Evolutionary conservation across 2,113 vertebrate genomes (phyloP).

Genomic region (Cheilinus undulatus): DNA sequence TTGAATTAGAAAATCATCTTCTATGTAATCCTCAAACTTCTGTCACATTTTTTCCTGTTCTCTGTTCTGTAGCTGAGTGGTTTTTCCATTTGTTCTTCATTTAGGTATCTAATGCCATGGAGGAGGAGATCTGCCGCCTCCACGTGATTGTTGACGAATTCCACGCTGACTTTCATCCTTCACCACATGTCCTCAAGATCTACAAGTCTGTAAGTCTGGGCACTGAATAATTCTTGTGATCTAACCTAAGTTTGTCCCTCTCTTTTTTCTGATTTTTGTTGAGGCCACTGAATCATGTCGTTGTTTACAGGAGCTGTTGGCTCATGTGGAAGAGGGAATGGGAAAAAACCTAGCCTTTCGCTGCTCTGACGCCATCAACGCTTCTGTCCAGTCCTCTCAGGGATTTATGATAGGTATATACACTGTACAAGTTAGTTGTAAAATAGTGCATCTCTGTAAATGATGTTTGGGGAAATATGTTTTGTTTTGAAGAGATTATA

Average conservation of each 20-base stretch:
- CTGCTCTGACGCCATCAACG: conserved; percentile 90
- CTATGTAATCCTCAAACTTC: neutral
- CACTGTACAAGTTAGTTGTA: neutral
- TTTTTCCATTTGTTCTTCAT: conserved; percentile 17
- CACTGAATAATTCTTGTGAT: neutral
- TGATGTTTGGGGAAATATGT: too few species aligned
- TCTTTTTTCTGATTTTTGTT: neutral
- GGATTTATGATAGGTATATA: conserved; percentile 92
- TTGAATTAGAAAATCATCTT: too few species aligned
- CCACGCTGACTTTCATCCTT: conserved; percentile 92
- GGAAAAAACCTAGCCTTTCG: conserved; percentile 95
- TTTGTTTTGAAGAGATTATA: too few species aligned
- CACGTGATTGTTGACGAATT: conserved; percentile 95
- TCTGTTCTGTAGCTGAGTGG: neutral
- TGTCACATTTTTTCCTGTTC: too few species aligned
- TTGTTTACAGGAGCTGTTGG: conserved; percentile 88
- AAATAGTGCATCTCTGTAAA: too few species aligned
- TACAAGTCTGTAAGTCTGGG: conserved; percentile 91
- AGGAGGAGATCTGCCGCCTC: conserved; percentile 96
- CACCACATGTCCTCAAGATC: conserved; percentile 89
- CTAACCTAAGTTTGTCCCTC: neutral
- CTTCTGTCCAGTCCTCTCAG: conserved; percentile 91
- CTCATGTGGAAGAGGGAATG: conserved; percentile 95
- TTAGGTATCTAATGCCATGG: conserved; percentile 96
- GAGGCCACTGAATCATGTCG: conserved; percentile 17